A percentile compares a stretch with the other conserved stretches of the same genome.
Evolutionary conservation across 2,113 vertebrate species (phyloP).

Genomic region (Catharus fuscescens): DNA sequence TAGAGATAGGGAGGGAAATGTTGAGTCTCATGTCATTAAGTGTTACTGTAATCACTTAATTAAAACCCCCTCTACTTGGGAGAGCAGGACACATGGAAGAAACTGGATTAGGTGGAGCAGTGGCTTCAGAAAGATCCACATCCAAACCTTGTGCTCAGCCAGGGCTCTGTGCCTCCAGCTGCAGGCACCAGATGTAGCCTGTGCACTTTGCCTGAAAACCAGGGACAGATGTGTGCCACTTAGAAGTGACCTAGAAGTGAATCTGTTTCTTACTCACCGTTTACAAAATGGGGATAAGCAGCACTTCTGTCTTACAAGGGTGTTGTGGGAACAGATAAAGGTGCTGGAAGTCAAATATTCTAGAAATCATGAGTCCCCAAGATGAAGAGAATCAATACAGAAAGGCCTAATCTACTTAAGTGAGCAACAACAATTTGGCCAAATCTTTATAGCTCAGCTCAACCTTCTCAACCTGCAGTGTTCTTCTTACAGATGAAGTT

Average conservation of each 20-base stretch:
- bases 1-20: background rate
- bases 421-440: background rate
- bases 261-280: background rate
- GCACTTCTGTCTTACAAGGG: background rate
- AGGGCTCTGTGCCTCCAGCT: background rate
- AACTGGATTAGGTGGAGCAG: background rate
- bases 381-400: background rate
- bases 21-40: background rate
- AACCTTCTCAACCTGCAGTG: background rate
- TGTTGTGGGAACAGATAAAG: background rate
- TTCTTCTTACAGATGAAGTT: background rate
- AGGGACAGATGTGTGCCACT: background rate
- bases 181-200: background rate
- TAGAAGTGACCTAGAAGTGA: background rate
- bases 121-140: background rate
- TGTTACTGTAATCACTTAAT: background rate
- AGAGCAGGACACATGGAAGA: background rate
- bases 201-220: background rate
- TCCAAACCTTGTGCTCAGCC: background rate
- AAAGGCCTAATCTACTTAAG: background rate
- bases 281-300: background rate
- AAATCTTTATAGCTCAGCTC: background rate
- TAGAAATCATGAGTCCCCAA: background rate
- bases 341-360: background rate
- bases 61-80: background rate